Base-by-base conservation (phyloP, 1,140 invertebrate species). In the Calliphora vicina region DNA sequence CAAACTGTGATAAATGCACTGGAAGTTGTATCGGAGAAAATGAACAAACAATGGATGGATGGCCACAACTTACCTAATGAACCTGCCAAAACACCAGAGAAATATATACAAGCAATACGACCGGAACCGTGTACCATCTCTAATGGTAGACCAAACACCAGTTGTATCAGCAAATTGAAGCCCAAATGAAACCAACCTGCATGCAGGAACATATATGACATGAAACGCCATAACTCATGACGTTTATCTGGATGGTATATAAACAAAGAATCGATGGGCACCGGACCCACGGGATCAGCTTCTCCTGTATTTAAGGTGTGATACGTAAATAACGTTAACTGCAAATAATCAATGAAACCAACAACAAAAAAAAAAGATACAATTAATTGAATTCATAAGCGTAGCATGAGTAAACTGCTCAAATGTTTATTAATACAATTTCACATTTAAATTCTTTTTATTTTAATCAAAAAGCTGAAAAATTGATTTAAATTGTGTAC, bases 41-140 rank as follows among this genome's bases (percentile, higher is more conserved):
- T 25, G 1, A 17, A 17, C 23, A 67, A 67, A 20, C 10, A 6
- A 23, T 57, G 15, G 5, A 57, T 17, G 50, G 9, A n/a, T n/a
- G n/a, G n/a, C n/a, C n/a, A 23, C 2, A 23, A 61, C 43, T 82
- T 84, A 82, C 96, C 97, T 84, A 99, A 91, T 20, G 97, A 98
- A 87, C 97, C 97, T 84, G 97, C 97, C 83, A 98, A 91, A 26
- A 99, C 97, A 72, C 98, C 97, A 6, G 97, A 96, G 92, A 97
- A 94, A 91, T 99, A 99, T 82, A 99, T 96, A 82, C 96, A 94
- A 23, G 94, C 96, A 86, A 98, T 97, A 84, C 97, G 93, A 76
- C 95, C 92, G 29, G 96, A 97, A 6, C 97, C 97, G 90, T 99
- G 97, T n/a, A 98, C 97, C 97, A 99, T 99, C 92, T 99, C 98